Base-by-base conservation (phyloP, 2,888 invertebrate genomes). In the Ornithoptera alexandrae region DNA sequence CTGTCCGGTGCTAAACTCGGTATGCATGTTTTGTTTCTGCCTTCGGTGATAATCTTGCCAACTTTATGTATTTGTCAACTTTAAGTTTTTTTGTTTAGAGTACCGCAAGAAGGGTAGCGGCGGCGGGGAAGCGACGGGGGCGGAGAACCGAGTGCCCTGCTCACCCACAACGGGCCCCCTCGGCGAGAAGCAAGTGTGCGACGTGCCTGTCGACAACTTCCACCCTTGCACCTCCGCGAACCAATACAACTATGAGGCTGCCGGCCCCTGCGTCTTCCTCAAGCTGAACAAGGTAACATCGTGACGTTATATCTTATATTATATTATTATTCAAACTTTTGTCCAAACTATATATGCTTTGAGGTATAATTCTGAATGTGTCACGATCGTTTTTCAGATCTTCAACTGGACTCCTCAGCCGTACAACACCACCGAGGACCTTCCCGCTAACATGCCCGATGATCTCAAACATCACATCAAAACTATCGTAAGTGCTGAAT, bases 221-320 rank as follows among this genome's bases (percentile, higher is more conserved):
- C 93, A 94, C 62, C 95, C 96, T 64, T 99, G 98, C 91, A 95
- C 95, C 72, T 92, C 94, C 71, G 93, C 94, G 50, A 95, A 96
- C 76, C 94, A 96, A 79, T 99, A 96, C 90, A 98, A 98, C 83
- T 99, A 96, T 89, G 95, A 95, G 75, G 94, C 94, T 76, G 97
- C 96, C 71, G 96, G 96, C 70, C 99, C 99, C 20, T 99, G 99
- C 89, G 96, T 99, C 85, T 96, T 99, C 93, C 94, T 99, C 77
- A 99, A 99, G 89, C 93, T 99, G 78, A 99, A 99, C 89, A 98
- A 97, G 95, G 98, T 98, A 88, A 8, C 0, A 39, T 39, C 39
- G 0, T 39, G 8, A 7, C 39, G 39, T 8, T 39, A 39, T n/a
- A n/a, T n/a, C n/a, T n/a, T n/a, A n/a, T n/a, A n/a, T n/a, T n/a